A percentile compares a stretch with the other conserved stretches of the same genome.
Evolutionary conservation across 2,113 vertebrate genomes (phyloP).

Genomic region (Chiloscyllium plagiosum): DNA sequence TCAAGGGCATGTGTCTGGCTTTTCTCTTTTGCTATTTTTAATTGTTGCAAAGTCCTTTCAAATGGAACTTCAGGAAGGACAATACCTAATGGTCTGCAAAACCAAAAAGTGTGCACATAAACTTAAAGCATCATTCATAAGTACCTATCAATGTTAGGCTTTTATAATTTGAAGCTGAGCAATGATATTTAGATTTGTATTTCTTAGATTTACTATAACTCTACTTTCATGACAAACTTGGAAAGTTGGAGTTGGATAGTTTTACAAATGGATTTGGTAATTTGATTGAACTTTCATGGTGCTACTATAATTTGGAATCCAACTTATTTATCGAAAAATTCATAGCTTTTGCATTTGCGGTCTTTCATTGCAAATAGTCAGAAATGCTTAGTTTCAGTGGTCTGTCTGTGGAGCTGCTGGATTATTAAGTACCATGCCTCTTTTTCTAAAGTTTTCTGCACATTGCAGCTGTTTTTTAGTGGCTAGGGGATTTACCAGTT

Average conservation of each 20-base stretch:
- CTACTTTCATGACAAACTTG: too few species aligned
- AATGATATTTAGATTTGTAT: not conserved
- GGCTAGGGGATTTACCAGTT: not conserved
- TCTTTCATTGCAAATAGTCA: not conserved
- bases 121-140: not conserved
- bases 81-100: not conserved
- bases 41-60: not conserved
- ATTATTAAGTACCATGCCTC: not conserved
- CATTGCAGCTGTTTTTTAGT: not conserved
- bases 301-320: not conserved
- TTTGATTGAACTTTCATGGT: not conserved
- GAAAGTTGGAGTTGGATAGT: not conserved
- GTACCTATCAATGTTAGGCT: not conserved
- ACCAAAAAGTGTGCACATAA: not conserved
- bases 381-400: not conserved
- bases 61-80: not conserved
- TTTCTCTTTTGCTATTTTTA: not conserved
- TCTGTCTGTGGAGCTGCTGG: not conserved
- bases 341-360: not conserved
- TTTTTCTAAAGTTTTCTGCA: not conserved
- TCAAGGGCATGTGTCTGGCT: not conserved
- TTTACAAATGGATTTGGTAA: not conserved
- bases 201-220: not conserved
- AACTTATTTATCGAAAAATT: not conserved
- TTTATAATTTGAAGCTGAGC: not conserved